Evolutionary conservation across 1,140 invertebrate species (phyloP).

Genomic region (Acyrthosiphon pisum): DNA sequence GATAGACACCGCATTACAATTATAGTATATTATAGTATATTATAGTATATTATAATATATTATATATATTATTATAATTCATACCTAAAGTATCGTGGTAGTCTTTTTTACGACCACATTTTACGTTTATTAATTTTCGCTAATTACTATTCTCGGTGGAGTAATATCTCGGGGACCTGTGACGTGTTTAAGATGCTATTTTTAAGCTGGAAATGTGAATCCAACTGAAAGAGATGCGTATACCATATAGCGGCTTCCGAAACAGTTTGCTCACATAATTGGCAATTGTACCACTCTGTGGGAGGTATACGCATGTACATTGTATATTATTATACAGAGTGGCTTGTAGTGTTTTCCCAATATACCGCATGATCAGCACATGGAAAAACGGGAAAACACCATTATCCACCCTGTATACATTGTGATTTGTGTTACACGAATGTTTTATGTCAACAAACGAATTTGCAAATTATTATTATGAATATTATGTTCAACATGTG

Average conservation of each 20-base stretch:
- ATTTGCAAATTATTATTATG: neutral
- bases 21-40: neutral
- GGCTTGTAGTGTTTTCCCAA: neutral
- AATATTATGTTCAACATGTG: neutral
- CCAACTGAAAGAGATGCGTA: neutral
- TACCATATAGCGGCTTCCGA: neutral
- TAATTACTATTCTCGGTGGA: neutral
- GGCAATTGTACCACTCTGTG: neutral
- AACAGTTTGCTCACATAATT: slow-evolving; percentile 11
- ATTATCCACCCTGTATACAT: neutral
- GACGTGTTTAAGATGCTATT: slow-evolving; percentile 15
- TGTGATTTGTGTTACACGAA: neutral
- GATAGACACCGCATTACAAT: neutral
- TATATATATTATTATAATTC: neutral
- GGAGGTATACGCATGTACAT: neutral
- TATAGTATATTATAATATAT: too few relatives aligned
- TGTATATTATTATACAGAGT: neutral
- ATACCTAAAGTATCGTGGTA: neutral
- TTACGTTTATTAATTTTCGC: neutral
- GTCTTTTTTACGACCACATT: neutral
- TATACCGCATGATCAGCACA: neutral
- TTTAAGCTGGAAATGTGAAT: slow-evolving; percentile 4
- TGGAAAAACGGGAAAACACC: neutral
- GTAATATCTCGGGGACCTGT: neutral
- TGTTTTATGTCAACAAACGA: neutral